Base-by-base conservation (phyloP, 2,113 vertebrate genomes). In the Acrocephalus arundinaceus region DNA sequence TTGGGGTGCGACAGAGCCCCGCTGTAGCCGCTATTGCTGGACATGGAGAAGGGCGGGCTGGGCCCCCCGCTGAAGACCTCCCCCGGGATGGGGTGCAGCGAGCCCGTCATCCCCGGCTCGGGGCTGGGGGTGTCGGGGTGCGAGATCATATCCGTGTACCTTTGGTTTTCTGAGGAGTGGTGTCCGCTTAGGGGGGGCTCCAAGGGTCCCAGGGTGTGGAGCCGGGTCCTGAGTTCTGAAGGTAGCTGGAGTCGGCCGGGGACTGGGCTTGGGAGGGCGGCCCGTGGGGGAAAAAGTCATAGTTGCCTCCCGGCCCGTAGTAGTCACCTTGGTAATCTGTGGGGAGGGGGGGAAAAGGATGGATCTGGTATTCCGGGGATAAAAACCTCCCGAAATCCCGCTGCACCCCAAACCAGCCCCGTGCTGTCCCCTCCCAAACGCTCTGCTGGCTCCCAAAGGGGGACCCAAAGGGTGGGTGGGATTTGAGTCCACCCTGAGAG, bases 61-160 rank as follows among this genome's bases (percentile, higher is more conserved):
- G 99, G 99, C 22, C 99, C 99, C 45, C 98, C 98, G 58, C 98
- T 98, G 93, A 99, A 99, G n/a, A 98, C 99, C 90, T 99, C 99
- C 49, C 99, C 99, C 0, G 98, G 98, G 86, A 99, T 98, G 59
- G 99, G 98, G 97, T 99, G 99, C 97, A 99, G 97, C 25, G 99
- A 98, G 46, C 98, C 98, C 1, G 99, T 98, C 97, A 99, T 97
- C 76, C 99, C 98, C 20, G 99, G 99, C 96, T 99, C 99, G 1
- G 99, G 99, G 96, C 99, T 99, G 51, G 99, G 99, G 62, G 99
- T 99, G 97, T 99, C 99, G 35, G 99, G 98, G 59, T 99, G 99
- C 66, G 99, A 99, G 97, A 99, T 99, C 99, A 99, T 99, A 98
- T 99, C 99, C 98, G 99, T 99, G 98, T 99, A 99, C 98, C 99